phyloP scores from a whole-genome alignment of 2,888 invertebrate species.

The Papilio elwesi region DNA sequence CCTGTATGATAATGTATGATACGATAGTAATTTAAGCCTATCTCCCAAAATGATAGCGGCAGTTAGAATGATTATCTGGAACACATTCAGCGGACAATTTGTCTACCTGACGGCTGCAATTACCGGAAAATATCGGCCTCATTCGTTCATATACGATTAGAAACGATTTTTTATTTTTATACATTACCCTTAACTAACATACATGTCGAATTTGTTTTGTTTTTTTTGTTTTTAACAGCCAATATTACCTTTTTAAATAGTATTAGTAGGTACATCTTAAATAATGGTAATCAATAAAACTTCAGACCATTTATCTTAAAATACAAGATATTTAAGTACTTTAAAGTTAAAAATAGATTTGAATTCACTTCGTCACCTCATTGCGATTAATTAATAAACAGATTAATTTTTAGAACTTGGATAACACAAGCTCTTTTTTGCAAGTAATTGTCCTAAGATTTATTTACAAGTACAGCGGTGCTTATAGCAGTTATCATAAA shows the following conservation, averaged over 20 bases:
- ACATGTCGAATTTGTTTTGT: not conserved
- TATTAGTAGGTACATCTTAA: too few species aligned
- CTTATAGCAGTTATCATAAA: too few species aligned
- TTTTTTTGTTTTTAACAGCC: not conserved
- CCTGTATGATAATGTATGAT: not conserved
- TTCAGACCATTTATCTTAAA: too few species aligned
- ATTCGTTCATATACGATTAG: constrained; percentile 51
- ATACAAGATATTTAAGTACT: too few species aligned
- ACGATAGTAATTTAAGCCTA: constrained; percentile 66
- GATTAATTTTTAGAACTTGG: too few species aligned
- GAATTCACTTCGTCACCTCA: too few species aligned
- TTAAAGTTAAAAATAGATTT: too few species aligned
- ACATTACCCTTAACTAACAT: not conserved
- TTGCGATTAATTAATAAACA: too few species aligned
- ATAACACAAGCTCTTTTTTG: too few species aligned
- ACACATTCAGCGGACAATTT: constrained; percentile 72
- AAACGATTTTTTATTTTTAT: constrained; percentile 17
- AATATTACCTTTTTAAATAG: not conserved
- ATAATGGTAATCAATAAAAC: too few species aligned
- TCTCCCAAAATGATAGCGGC: constrained; percentile 70
- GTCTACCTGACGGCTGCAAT: constrained; percentile 78
- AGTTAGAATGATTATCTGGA: constrained; percentile 75
- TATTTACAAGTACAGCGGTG: too few species aligned
- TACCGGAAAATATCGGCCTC: constrained; percentile 70
- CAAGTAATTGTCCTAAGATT: too few species aligned